phyloP scores from a whole-genome alignment of 2,888 invertebrate species.

The Cosmia pyralina region DNA sequence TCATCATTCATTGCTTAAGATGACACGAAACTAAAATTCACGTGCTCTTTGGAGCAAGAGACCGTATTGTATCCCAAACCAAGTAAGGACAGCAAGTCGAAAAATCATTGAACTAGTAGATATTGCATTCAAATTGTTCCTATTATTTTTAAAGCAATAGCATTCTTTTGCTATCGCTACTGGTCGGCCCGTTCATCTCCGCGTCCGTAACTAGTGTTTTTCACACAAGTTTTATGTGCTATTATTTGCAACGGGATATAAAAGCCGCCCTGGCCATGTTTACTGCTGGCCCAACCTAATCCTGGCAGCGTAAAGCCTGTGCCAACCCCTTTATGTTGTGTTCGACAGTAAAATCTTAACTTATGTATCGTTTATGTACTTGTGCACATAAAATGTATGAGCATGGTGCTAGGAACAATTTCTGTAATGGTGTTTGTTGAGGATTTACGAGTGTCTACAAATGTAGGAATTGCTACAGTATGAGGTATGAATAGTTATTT shows the following conservation, averaged over 20 bases:
- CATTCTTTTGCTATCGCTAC: conserved; percentile 68
- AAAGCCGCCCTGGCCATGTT: conserved; percentile 86
- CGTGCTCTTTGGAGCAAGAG: too few relatives aligned
- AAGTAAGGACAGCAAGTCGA: too few relatives aligned
- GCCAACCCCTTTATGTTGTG: conserved; percentile 86
- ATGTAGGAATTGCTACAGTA: background rate
- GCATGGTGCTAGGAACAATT: conserved; percentile 56
- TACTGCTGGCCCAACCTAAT: conserved; percentile 78
- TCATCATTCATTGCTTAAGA: too few relatives aligned
- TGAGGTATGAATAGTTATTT: too few relatives aligned
- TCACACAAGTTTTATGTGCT: conserved; percentile 90
- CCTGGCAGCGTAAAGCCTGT: conserved; percentile 76
- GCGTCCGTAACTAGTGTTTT: conserved; percentile 87
- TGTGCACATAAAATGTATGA: conserved; percentile 58
- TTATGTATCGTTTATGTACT: conserved; percentile 83
- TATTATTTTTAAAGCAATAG: background rate
- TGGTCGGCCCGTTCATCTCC: conserved; percentile 72
- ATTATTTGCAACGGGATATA: conserved; percentile 90
- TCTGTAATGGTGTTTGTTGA: conserved; percentile 43
- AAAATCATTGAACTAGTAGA: too few relatives aligned
- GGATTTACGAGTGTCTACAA: conserved; percentile 33
- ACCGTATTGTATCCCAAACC: too few relatives aligned
- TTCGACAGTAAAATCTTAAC: conserved; percentile 84
- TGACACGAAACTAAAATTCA: too few relatives aligned
- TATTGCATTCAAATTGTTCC: too few relatives aligned